Evolutionary conservation across 2,113 vertebrate genomes (phyloP), one percentile per base, ranked within the genome.

Genomic region (Tupaia chinensis): DNA sequence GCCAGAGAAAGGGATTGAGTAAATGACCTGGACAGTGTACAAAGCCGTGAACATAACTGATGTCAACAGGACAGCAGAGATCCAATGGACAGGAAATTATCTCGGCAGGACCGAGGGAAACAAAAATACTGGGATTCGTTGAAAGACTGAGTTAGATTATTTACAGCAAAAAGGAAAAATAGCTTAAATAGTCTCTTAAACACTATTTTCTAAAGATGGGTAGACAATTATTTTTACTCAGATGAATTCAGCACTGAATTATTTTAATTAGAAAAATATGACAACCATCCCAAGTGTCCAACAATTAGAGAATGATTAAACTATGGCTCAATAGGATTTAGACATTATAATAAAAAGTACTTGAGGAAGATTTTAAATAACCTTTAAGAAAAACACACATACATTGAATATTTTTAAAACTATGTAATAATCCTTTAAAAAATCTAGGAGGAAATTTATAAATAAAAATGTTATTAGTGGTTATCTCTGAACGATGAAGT

Each of bases 271-370:
- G 76, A 63, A 81, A 87, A 90, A 93, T 87, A 68, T 72, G 16
- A 72, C 72, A 91, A 90, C 8, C 65, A 93, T 68, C 9, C 86
- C 68, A 89, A 92, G 22, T 84, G 68, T 78, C 68, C 70, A 95
- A 85, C 22, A 77, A 84, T 86, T 96, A 69, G 7, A n/a, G 58
- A 93, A 84, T 77, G 9, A 80, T 91, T 83, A 87, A 94, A 65
- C 91, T 92, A 70, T 70, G 16, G 22, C 53, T 97, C 12, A 77
- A 86, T 84, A 89, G 69, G 12, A 61, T 81, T 87, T 87, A 58
- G 85, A 76, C 87, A 77, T 56, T 92, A 6, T 95, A 91, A 94
- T 88, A 96, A 76, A 87, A 95, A 93, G 60, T 87, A 80, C 60
- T 89, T 77, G 84, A 68, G 32, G 95, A 84, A 90, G 93, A 5